Conservation (phyloP, 2,113 vertebrate genomes). For the Bos javanicus region DNA sequence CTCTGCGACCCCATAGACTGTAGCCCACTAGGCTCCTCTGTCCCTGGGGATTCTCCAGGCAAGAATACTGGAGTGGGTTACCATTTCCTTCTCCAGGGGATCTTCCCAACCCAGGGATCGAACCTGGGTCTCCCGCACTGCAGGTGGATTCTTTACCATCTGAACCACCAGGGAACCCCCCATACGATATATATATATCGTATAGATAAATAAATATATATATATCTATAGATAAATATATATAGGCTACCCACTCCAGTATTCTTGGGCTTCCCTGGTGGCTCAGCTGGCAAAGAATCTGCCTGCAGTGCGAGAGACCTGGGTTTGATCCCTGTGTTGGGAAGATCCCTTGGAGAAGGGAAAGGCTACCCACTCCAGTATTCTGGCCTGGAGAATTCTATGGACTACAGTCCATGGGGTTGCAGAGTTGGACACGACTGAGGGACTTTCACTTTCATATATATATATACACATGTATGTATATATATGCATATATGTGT, state of each 20-base stretch:
- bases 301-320: fast-evolving
- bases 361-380: background rate
- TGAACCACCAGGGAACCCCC: no score
- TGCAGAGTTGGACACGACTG: background rate
- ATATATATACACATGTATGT: background rate
- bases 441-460: background rate
- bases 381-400: background rate
- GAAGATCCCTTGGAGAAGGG: background rate
- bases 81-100: no score
- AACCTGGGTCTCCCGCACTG: background rate
- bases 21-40: background rate
- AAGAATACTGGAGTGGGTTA: no score
- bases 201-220: no score
- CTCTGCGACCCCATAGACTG: background rate
- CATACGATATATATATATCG: background rate
- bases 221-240: no score
- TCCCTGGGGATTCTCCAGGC: no score
- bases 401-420: background rate
- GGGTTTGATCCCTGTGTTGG: background rate
- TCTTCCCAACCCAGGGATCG: background rate
- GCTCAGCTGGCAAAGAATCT: background rate
- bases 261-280: background rate
- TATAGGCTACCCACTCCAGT: background rate
- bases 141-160: background rate
- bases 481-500: background rate